Evolutionary conservation across 2,113 vertebrate species (phyloP), one percentile per base, ranked within the genome.

Genomic region (Oryzias woworae): DNA sequence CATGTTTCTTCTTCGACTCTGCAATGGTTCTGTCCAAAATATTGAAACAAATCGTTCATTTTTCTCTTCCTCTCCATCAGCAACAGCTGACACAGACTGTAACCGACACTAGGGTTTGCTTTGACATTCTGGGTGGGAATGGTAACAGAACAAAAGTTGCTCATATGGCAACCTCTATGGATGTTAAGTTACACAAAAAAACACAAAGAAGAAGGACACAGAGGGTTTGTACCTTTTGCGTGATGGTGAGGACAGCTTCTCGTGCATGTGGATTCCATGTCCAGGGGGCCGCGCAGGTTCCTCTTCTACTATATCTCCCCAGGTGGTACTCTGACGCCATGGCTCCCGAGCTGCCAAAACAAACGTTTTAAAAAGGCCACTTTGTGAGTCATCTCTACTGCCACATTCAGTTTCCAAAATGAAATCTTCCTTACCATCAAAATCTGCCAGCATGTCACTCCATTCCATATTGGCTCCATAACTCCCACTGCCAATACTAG

Each of bases 1-100:
- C 97, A 18, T 97, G 95, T 85, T 98, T 99, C 94, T 96, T 98
- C 89, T 99, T 99, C n/a, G 97, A 99, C 90, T 99, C 97, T 16
- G 97, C 97, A 70, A 99, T 98, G 71, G 97, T 99, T 86, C 97
- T 99, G 92, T 85, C 71, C 85, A 88, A 88, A 83, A 66, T 12
- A 80, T 47, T 31, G 63, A 73, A 69, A 75, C 50, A 76, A 62
- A 76, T 79, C 59, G 61, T 58, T 68, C 62, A 67, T 62, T 57
- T 73, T 31, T 36, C 57, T 64, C 10, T 6, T 41, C 2, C 28
- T 16, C 28, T 1, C 5, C 47, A 26, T 23, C 45, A 76, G 69
- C 64, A 71, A 50, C 50, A 47, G 63, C 61, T 72, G 61, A 58
- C 36, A 23, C 15, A 54, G 13, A 66, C 52, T 43, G 26, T 22